A percentile compares a stretch with the other conserved stretches of the same genome.
Evolutionary conservation across 2,888 invertebrate species (phyloP).

Genomic region (Nebria salina): DNA sequence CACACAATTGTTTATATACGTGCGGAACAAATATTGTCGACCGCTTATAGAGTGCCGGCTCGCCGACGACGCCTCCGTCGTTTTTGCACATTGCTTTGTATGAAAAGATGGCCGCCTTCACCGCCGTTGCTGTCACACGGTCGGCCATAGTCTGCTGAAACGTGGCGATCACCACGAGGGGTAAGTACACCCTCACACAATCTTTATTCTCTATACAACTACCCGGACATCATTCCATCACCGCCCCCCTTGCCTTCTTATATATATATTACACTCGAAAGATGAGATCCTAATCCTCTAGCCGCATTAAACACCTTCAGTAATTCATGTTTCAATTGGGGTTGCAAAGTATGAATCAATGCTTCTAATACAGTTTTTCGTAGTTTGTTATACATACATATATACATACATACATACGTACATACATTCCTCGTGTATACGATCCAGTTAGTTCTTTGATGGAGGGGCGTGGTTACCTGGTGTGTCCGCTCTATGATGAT

Average conservation of each 20-base stretch:
- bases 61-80: conserved; percentile 18
- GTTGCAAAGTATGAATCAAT: too few relatives aligned
- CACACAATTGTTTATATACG: conserved; percentile 31
- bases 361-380: too few relatives aligned
- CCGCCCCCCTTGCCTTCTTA: neutral
- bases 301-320: neutral
- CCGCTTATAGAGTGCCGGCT: conserved; percentile 6
- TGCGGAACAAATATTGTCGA: neutral
- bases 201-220: neutral
- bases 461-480: conserved; percentile 2
- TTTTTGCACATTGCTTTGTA: neutral
- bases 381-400: neutral
- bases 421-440: neutral
- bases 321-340: neutral
- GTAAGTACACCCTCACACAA: conserved; percentile 24
- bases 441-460: neutral
- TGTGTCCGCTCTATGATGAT: conserved; percentile 3
- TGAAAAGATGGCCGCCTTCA: conserved; percentile 60
- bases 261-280: neutral
- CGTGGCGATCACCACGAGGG: conserved; percentile 15
- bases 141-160: conserved; percentile 23
- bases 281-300: neutral
- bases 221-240: neutral
- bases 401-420: neutral
- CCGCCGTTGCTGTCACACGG: conserved; percentile 51